phyloP scores from a whole-genome alignment of 37 sponge, comb jelly and placozoan species.

The Ianthella basta region DNA sequence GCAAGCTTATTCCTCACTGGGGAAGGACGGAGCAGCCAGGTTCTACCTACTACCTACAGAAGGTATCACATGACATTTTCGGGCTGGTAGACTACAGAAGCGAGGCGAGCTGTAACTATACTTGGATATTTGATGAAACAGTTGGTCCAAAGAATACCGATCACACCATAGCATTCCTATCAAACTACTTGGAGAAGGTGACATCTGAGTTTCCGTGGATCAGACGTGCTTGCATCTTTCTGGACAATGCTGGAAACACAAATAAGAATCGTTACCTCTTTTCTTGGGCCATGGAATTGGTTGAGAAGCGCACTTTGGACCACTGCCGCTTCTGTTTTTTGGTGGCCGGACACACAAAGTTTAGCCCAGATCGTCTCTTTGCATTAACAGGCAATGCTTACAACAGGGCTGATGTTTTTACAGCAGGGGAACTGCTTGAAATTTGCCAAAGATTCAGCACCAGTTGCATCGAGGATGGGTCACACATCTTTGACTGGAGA shows the following conservation, averaged over 20 bases:
- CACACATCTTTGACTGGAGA: conserved; percentile 21
- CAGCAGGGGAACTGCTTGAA: conserved; percentile 17
- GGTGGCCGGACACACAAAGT: conserved; percentile 66
- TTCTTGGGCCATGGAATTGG: conserved; percentile 48
- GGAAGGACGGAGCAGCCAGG: conserved; percentile 47
- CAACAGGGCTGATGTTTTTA: conserved; percentile 36
- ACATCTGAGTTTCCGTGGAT: conserved; percentile 28
- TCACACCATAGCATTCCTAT: conserved; percentile 41
- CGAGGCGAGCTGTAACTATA: not conserved
- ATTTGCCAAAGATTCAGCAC: not conserved
- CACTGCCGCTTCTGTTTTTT: conserved; percentile 36
- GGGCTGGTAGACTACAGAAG: conserved; percentile 36
- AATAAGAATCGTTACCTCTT: conserved; percentile 47
- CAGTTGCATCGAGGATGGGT: conserved; percentile 13
- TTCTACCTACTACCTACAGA: conserved; percentile 44
- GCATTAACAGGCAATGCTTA: conserved; percentile 30
- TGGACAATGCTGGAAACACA: conserved; percentile 47
- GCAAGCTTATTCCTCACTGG: conserved; percentile 58
- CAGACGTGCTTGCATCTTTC: conserved; percentile 37
- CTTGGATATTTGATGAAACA: conserved; percentile 17
- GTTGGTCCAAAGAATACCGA: conserved; percentile 57
- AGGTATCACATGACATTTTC: conserved; percentile 44
- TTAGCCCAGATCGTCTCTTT: conserved; percentile 61
- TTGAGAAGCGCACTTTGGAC: not conserved
- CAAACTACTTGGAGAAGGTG: conserved; percentile 12